Conservation (phyloP, 2,888 invertebrate genomes). For the Drosophila villosipedis region DNA sequence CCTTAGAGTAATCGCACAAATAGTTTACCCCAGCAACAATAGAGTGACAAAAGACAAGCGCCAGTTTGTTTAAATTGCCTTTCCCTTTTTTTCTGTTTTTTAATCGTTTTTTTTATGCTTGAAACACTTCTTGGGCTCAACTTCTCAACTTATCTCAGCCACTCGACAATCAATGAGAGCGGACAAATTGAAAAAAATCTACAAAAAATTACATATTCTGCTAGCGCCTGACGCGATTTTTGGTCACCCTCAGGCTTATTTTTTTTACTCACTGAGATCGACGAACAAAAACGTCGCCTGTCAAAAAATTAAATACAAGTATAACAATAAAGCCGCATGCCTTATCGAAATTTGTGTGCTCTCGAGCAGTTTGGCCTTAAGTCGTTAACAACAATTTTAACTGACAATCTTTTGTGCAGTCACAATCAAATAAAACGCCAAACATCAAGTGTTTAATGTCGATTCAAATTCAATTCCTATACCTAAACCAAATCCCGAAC, state of each 20-base stretch:
- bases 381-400: constrained; percentile 68
- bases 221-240: constrained; percentile 60
- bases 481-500: constrained; percentile 47
- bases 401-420: constrained; percentile 72
- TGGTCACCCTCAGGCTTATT: constrained; percentile 46
- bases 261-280: not conserved
- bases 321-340: constrained; percentile 60
- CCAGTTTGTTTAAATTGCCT: constrained; percentile 62
- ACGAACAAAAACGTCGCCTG: constrained; percentile 56
- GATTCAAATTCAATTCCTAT: constrained; percentile 39
- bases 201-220: constrained; percentile 70
- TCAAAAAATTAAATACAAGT: constrained; percentile 64
- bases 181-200: constrained; percentile 34
- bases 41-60: constrained; percentile 58
- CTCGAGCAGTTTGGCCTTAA: constrained; percentile 71
- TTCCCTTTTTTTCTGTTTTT: constrained; percentile 57
- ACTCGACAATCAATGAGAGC: constrained; percentile 71
- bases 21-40: constrained; percentile 43
- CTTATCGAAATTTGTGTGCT: constrained; percentile 63
- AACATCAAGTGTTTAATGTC: constrained; percentile 76
- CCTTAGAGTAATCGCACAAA: constrained; percentile 35
- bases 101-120: constrained; percentile 17
- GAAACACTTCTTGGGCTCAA: constrained; percentile 55
- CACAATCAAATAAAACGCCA: constrained; percentile 63
- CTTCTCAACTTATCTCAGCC: constrained; percentile 59